Evolutionary conservation across 2,113 vertebrate genomes (phyloP).

Genomic region (Pao palembangensis): DNA sequence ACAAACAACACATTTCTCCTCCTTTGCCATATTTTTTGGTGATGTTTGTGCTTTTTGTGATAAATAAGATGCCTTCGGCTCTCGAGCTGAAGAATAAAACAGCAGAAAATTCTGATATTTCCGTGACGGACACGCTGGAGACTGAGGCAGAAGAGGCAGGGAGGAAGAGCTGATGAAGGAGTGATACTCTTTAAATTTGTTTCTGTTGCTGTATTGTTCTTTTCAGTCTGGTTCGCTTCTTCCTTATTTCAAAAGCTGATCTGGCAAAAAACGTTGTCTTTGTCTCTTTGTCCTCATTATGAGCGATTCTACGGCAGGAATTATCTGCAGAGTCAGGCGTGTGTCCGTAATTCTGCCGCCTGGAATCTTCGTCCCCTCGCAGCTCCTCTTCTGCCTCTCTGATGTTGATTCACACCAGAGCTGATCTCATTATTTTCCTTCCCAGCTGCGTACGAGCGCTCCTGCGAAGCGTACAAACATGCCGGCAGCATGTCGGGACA

Average conservation of each 20-base stretch:
- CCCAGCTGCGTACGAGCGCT: constrained; percentile 77
- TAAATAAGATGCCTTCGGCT: constrained; percentile 16
- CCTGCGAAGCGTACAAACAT: constrained; percentile 86
- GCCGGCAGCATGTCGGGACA: constrained; percentile 79
- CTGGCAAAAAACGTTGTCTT: not conserved
- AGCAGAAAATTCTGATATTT: constrained; percentile 4
- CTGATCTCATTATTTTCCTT: constrained; percentile 21
- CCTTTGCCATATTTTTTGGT: too few species aligned
- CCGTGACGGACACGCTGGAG: not conserved
- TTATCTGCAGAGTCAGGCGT: not conserved
- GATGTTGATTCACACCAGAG: constrained; percentile 1
- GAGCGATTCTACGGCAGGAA: not conserved
- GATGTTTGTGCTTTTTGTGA: not conserved
- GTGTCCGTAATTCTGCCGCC: constrained; percentile 3
- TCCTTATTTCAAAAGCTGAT: constrained; percentile 2
- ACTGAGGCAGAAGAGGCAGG: not conserved
- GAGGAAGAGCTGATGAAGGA: constrained; percentile 13
- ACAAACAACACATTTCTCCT: too few species aligned
- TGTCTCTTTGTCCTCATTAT: not conserved
- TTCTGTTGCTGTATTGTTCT: not conserved
- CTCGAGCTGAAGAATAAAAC: constrained; percentile 1
- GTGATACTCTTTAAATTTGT: constrained; percentile 12
- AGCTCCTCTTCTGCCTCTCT: not conserved
- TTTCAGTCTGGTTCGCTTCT: not conserved
- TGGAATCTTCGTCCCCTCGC: not conserved